Conservation (phyloP, 1,140 invertebrate species). For the Adelges cooleyi region DNA sequence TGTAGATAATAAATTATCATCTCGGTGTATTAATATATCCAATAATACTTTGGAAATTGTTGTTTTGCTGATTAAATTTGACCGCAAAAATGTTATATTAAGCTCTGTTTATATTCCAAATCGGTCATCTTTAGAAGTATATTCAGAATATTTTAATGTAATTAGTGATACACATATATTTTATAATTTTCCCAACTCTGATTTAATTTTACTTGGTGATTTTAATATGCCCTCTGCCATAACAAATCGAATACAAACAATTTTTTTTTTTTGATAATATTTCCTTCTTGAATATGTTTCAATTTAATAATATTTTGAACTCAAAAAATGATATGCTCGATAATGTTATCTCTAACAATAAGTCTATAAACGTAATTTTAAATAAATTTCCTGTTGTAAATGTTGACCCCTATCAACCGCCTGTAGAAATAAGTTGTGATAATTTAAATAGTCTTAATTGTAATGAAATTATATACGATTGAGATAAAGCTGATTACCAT, state of each 20-base stretch:
- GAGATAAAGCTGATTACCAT: no score
- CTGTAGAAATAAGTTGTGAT: background rate
- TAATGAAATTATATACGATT: background rate
- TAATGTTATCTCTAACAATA: no score
- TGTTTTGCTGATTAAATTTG: background rate
- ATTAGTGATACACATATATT: background rate
- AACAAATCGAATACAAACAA: background rate
- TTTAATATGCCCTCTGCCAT: background rate
- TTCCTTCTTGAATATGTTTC: background rate
- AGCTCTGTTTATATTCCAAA: background rate
- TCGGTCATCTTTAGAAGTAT: background rate
- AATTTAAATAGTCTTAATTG: background rate
- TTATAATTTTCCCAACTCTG: no score
- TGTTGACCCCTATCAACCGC: background rate
- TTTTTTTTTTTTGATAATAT: constrained; percentile 31
- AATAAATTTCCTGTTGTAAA: background rate
- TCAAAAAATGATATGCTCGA: background rate
- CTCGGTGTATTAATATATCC: background rate
- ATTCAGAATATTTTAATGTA: background rate
- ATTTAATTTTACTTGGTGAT: background rate
- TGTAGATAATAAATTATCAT: background rate
- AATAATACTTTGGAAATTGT: background rate
- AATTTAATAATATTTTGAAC: background rate
- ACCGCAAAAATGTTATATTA: background rate
- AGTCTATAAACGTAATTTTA: background rate